Evolutionary conservation across 2,888 invertebrate genomes (phyloP), one percentile per base, ranked within the genome.

Genomic region (Euplagia quadripunctaria): DNA sequence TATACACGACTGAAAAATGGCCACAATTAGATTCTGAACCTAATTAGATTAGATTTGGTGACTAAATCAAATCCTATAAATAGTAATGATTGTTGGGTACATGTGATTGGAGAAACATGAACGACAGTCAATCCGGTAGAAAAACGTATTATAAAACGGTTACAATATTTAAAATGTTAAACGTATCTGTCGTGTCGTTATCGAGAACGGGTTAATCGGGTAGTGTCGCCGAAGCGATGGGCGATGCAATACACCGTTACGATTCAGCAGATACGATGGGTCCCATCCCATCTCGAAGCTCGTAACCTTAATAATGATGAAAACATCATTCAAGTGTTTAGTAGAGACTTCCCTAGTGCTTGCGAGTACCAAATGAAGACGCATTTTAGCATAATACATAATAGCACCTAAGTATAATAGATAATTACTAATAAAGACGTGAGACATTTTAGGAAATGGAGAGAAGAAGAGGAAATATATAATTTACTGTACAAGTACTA

Each of bases 401-500:
- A 31, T 31, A 9, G 20, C 20, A 31, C 5, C 0, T 12, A 31
- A 58, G 11, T 9, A 6, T 17, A 7, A n/a, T 58, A 51, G 16
- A 16, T 51, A 55, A 17, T 55, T n/a, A n/a, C 55, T 55, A 2
- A 20, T 4, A 58, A 55, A 9, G n/a, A 7, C 16, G 6, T 14
- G n/a, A n/a, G 0, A 4, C 55, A 55, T 76, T 74, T 63, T 64
- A 95, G 95, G 1, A 90, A 93, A 79, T 95, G 95, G 95, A 87
- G 90, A 76, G 88, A 92, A 81, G 96, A 96, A 84, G 94, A 96
- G 9, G 92, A 93, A 74, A 86, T 93, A n/a, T 92, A 87, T 83
- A 90, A 93, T 63, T 83, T 95, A 70, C 82, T 96, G 3, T 86
- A 88, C 79, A 94, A 90, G 86, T 96, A 94, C 85, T 96, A 96